Conservation (phyloP, 2,113 vertebrate genomes). For the Nannobrachium achirus region DNA sequence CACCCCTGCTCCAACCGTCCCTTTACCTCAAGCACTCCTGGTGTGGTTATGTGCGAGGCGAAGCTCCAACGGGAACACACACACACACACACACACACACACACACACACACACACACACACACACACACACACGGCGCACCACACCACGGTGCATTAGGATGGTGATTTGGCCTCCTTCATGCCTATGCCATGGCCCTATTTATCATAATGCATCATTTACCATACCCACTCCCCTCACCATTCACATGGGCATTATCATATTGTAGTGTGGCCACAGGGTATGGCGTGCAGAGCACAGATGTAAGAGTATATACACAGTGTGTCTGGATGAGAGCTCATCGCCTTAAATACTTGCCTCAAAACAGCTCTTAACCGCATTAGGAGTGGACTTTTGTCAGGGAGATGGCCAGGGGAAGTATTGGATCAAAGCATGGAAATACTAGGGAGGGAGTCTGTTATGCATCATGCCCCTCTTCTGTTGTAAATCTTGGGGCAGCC, state of each 20-base stretch:
- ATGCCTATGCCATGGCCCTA: conserved; percentile 72
- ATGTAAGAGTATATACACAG: conserved; percentile 1
- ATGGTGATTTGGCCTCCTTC: conserved; percentile 62
- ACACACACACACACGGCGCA: conserved; percentile 7
- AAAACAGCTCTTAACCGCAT: conserved; percentile 52
- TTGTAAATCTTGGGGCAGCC: too few species aligned
- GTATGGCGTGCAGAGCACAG: conserved; percentile 8
- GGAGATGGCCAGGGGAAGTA: conserved; percentile 39
- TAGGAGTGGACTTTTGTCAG: conserved; percentile 41
- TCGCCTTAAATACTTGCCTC: conserved; percentile 54
- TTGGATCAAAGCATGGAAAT: background rate
- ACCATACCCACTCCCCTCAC: conserved; percentile 57
- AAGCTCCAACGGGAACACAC: conserved; percentile 4
- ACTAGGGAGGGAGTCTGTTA: conserved; percentile 1
- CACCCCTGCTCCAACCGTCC: conserved; percentile 51
- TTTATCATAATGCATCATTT: conserved; percentile 78
- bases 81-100: conserved; percentile 5
- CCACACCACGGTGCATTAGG: conserved; percentile 66
- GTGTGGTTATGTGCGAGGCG: conserved; percentile 40
- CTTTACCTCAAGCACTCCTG: conserved; percentile 44
- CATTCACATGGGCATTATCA: conserved; percentile 67
- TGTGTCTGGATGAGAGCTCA: conserved; percentile 55
- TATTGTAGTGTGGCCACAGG: conserved; percentile 60
- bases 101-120: conserved; percentile 32
- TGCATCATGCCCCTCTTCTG: conserved; percentile 32